Conservation (phyloP, 2,888 invertebrate species). For the Agrotis puta region DNA sequence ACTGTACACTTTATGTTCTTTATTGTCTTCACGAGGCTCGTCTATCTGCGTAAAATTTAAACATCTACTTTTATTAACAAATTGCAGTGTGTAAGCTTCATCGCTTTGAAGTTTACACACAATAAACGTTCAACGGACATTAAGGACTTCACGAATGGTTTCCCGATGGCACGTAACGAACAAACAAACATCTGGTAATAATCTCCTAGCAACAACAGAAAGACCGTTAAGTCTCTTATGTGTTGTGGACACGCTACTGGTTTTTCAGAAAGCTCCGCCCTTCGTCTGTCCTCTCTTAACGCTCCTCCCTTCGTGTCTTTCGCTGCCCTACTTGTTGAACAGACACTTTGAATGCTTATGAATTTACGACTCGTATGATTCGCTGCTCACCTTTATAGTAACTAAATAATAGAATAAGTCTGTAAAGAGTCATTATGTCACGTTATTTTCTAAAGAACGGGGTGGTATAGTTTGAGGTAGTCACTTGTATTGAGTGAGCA, state of each 20-base stretch:
- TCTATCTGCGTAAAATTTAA: constrained; percentile 83
- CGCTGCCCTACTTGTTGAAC: constrained; percentile 85
- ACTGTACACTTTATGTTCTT: constrained; percentile 87
- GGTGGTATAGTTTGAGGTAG: constrained; percentile 63
- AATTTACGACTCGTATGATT: constrained; percentile 82
- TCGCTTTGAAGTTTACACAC: constrained; percentile 74
- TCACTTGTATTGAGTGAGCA: constrained; percentile 71
- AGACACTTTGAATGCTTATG: constrained; percentile 79
- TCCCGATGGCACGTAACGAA: constrained; percentile 74
- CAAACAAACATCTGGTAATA: constrained; percentile 80
- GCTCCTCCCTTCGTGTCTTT: constrained; percentile 88
- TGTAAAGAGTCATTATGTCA: constrained; percentile 65
- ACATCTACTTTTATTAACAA: constrained; percentile 79
- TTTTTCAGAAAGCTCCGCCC: constrained; percentile 87
- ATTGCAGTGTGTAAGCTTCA: constrained; percentile 76
- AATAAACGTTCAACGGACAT: constrained; percentile 67
- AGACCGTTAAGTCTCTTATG: constrained; percentile 84
- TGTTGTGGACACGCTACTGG: constrained; percentile 84
- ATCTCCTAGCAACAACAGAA: constrained; percentile 83
- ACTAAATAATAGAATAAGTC: constrained; percentile 65
- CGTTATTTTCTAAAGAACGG: constrained; percentile 61
- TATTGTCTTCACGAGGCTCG: constrained; percentile 84
- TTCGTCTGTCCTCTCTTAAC: constrained; percentile 80
- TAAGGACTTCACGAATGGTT: constrained; percentile 66
- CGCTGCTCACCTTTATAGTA: constrained; percentile 74